A percentile compares a stretch with the other conserved stretches of the same genome.
phyloP scores from a whole-genome alignment of 2,797 vertebrate species.

The Bradypodion pumilum region DNA sequence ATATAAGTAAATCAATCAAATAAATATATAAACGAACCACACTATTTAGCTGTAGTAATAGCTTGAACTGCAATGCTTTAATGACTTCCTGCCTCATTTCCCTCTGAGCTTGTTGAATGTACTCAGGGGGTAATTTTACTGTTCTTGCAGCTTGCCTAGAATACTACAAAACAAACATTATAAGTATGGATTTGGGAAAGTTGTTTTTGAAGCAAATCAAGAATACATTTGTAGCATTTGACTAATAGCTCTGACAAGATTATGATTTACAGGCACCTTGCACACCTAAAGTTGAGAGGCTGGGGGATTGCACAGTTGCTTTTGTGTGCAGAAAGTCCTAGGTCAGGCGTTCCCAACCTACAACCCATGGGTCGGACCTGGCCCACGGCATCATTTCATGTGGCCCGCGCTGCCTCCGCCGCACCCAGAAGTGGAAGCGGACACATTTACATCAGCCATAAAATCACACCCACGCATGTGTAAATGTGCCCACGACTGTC shows the following conservation, averaged over 20 bases:
- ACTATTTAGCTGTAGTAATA: slow-evolving; percentile 50
- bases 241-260: not conserved
- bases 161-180: not conserved
- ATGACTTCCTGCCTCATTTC: slow-evolving; percentile 26
- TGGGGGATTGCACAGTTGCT: not conserved
- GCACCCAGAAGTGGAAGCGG: too few relatives aligned
- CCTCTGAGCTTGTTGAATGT: not conserved
- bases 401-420: too few relatives aligned
- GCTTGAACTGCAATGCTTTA: too few relatives aligned
- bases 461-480: too few relatives aligned
- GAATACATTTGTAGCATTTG: not conserved
- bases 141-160: not conserved
- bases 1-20: too few relatives aligned
- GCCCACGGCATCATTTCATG: too few relatives aligned
- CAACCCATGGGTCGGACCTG: too few relatives aligned
- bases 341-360: too few relatives aligned
- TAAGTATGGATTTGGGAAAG: not conserved
- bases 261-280: not conserved
- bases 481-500: too few relatives aligned
- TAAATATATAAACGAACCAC: slow-evolving; percentile 9
- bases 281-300: not conserved
- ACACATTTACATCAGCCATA: too few relatives aligned
- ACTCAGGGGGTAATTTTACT: not conserved
- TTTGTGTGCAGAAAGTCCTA: not conserved
- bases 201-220: not conserved